These are phyloP conservation scores for Drosophila tropicalis DNA, from an alignment of 1,140 invertebrate genomes.

Conservation along the genomic window DNA sequence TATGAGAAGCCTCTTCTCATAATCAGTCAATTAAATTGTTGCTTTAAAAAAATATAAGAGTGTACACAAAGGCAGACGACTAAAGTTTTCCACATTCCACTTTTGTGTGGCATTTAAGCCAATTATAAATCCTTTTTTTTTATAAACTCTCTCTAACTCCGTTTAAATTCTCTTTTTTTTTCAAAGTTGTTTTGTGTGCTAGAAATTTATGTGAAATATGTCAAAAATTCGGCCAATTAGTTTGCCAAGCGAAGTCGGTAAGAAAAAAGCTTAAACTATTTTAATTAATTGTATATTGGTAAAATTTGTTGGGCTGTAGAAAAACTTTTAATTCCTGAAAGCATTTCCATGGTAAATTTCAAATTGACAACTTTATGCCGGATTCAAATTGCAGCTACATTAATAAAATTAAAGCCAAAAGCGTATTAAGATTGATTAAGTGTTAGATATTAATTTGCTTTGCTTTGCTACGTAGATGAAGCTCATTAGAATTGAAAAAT, in stretches of 20 bases:
- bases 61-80: background rate
- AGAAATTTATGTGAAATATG: background rate
- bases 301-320: background rate
- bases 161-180: background rate
- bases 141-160: background rate
- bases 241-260: background rate
- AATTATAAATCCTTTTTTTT: background rate
- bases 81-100: background rate
- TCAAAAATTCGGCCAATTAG: background rate
- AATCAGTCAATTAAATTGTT: too few relatives aligned
- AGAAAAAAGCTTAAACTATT: background rate
- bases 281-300: background rate
- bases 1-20: too few relatives aligned
- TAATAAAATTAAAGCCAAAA: conserved; percentile 3
- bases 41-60: too few relatives aligned
- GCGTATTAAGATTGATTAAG: conserved; percentile 12
- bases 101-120: background rate
- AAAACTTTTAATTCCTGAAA: background rate
- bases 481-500: conserved; percentile 14
- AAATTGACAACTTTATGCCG: background rate
- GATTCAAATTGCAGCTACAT: background rate
- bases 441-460: conserved; percentile 7
- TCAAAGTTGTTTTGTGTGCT: background rate
- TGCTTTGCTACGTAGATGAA: conserved; percentile 2
- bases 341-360: background rate